These are phyloP conservation scores for Platorchestia sp. DNA, from an alignment of 1,140 invertebrate genomes.

Conservation along the genomic window DNA sequence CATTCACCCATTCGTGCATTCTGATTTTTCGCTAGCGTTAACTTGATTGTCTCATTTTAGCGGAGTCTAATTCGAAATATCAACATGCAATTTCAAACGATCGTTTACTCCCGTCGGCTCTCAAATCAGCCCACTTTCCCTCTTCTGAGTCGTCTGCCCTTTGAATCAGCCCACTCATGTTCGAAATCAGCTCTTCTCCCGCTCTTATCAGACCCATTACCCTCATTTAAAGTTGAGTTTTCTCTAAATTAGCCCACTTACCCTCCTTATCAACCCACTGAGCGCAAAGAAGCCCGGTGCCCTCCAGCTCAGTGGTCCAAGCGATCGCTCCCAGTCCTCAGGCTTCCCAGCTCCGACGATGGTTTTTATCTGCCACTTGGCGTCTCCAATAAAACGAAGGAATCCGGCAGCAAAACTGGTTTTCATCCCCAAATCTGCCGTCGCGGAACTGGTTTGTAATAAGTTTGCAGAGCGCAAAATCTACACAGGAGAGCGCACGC, in stretches of 20 bases:
- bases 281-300: not conserved
- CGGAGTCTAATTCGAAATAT: not conserved
- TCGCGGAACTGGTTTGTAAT: constrained; percentile 30
- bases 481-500: constrained; percentile 31
- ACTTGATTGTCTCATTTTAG: not conserved
- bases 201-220: not conserved
- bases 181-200: not conserved
- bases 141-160: not conserved
- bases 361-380: constrained; percentile 35
- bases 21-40: not conserved
- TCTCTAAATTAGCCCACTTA: constrained; percentile 31
- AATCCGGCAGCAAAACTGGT: constrained; percentile 49
- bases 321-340: constrained; percentile 8
- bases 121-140: not conserved
- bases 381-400: constrained; percentile 53
- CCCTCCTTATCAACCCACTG: not conserved
- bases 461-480: constrained; percentile 48
- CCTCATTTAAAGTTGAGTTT: not conserved
- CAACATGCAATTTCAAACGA: not conserved
- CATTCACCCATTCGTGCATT: not conserved
- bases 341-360: constrained; percentile 44
- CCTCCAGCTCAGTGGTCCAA: not conserved
- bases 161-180: not conserved
- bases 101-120: not conserved
- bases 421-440: constrained; percentile 51